Evolutionary conservation across 2,113 vertebrate species (phyloP), one percentile per base, ranked within the genome.

Genomic region (Gymnocephalus cernua): DNA sequence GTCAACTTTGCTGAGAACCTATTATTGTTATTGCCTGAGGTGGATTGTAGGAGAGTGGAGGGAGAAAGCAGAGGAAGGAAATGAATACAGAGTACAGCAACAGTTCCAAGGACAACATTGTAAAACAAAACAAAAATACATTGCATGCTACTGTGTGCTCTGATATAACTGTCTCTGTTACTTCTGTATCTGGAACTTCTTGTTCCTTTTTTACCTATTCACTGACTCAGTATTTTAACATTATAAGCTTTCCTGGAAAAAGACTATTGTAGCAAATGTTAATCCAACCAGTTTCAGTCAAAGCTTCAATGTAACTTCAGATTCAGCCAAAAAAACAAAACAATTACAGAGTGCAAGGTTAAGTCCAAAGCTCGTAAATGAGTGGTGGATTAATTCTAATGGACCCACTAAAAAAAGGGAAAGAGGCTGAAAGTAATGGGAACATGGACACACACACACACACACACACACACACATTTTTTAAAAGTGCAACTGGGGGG

Each of bases 81-180:
- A 79, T 82, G 48, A 88, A 90, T 59, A 61, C 68, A 58, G 74
- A 57, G 62, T 41, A 23, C 73, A 63, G 84, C 51, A 16, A 29
- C 51, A 65, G 74, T 61, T 76, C 63, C 92, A 91, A 89, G 86
- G 86, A 91, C 88, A 88, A 87, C 71, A 58, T 3, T 18, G 70
- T 23, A 47, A 29, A 25, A 41, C 16, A n/a, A 13, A 50, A 35
- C 4, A 14, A 35, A 48, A 12, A 59, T 7, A 67, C 14, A 48
- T 6, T 54, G 79, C 57, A 64, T 4, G 44, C 50, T 74, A 45
- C 79, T 70, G 63, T 78, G 70, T 25, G 25, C 54, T 50, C 69
- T 21, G 38, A 75, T 53, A 71, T 62, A 41, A 35, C 44, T n/a
- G 12, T 25, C 57, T 72, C 47, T 50, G 64, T 15, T 19, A 27